phyloP scores from a whole-genome alignment of 1,140 invertebrate genomes.

The Olivierus martensii region DNA sequence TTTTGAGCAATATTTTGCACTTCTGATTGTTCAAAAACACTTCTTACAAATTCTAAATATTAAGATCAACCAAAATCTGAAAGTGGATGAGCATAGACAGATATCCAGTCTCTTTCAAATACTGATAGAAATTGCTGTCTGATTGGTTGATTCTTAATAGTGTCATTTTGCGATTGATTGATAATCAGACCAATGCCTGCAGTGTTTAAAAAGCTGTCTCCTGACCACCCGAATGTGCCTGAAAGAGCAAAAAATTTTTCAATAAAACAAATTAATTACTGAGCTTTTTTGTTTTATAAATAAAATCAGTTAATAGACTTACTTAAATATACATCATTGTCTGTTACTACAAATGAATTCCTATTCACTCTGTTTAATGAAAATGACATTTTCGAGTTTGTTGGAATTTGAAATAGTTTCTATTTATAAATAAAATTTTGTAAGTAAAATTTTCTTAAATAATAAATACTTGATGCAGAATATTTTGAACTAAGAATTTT shows the following conservation, averaged over 20 bases:
- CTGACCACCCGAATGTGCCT: slow-evolving; percentile 96
- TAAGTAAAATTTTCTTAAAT: too few relatives aligned
- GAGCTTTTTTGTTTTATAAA: too few relatives aligned
- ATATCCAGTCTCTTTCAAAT: slow-evolving; percentile 83
- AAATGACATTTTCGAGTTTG: slow-evolving; percentile 57
- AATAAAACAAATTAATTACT: too few relatives aligned
- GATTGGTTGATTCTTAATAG: slow-evolving; percentile 27
- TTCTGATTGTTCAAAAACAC: too few relatives aligned
- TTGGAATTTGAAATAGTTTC: slow-evolving; percentile 49
- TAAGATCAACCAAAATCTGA: slow-evolving; percentile 1
- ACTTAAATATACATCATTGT: slow-evolving; percentile 80
- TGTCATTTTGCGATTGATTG: slow-evolving; percentile 2
- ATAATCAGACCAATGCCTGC: slow-evolving; percentile 53
- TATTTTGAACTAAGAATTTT: too few relatives aligned
- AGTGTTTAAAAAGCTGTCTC: slow-evolving; percentile 86
- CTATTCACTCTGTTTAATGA: slow-evolving; percentile 87
- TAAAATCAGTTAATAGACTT: slow-evolving; percentile 11
- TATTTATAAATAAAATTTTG: too few relatives aligned
- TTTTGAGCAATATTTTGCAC: too few relatives aligned
- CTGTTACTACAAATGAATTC: slow-evolving; percentile 99
- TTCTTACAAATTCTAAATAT: too few relatives aligned
- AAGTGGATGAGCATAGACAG: slow-evolving; percentile 36
- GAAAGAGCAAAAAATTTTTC: slow-evolving; percentile 15
- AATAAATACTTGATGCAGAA: too few relatives aligned
- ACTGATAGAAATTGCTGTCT: slow-evolving; percentile 58